Percentiles rank a stretch among this genome's conserved stretches.
phyloP scores from a whole-genome alignment of 1,140 invertebrate genomes.

The Araneus ventricosus region DNA sequence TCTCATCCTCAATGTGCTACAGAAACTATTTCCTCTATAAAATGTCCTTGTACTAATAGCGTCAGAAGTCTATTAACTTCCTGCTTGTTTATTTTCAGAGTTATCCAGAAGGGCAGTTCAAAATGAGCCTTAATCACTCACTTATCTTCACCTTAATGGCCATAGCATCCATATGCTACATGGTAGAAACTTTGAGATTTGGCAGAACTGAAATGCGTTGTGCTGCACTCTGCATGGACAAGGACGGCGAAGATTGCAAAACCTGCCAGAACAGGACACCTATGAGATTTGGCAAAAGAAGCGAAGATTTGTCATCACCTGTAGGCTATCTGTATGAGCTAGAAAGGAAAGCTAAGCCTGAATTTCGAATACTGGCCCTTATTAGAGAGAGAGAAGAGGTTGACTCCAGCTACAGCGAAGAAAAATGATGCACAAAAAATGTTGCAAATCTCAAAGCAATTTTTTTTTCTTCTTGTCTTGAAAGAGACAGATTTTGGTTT shows the following conservation, averaged over 20 bases:
- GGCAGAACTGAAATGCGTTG: slow-evolving; percentile 54
- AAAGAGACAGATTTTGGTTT: neutral
- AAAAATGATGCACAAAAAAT: neutral
- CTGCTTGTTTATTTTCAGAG: neutral
- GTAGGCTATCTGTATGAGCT: slow-evolving; percentile 19
- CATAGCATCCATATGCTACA: slow-evolving; percentile 15
- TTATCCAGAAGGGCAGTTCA: neutral
- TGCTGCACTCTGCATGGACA: slow-evolving; percentile 25
- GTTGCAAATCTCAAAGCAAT: neutral
- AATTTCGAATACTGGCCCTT: slow-evolving; percentile 38
- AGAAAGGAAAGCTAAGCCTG: slow-evolving; percentile 17
- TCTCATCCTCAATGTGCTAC: neutral
- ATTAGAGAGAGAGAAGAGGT: neutral
- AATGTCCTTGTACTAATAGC: neutral
- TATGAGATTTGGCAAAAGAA: slow-evolving; percentile 64
- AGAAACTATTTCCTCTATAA: neutral
- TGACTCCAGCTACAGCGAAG: slow-evolving; percentile 25
- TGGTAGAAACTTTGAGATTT: slow-evolving; percentile 17
- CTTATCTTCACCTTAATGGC: slow-evolving; percentile 6
- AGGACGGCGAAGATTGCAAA: slow-evolving; percentile 54
- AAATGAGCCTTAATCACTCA: neutral
- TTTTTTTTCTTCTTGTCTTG: neutral
- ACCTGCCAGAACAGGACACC: slow-evolving; percentile 68
- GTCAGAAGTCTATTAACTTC: neutral
- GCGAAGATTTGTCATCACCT: neutral